Evolutionary conservation across 2,113 vertebrate genomes (phyloP).

Genomic region (Triplophysa rosa): DNA sequence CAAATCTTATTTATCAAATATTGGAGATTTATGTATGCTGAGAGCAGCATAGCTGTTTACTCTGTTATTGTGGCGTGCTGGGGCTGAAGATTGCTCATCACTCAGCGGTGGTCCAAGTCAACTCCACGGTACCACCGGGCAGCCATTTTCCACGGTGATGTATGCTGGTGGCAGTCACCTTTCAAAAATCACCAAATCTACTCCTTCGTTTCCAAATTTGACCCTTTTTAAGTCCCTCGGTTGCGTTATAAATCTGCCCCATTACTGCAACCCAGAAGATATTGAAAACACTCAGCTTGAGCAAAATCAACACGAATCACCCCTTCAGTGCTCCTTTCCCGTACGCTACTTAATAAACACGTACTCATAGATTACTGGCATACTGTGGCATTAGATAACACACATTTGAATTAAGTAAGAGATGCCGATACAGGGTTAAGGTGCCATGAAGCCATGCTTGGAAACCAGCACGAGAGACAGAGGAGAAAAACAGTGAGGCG

Average conservation of each 20-base stretch:
- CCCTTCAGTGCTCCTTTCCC: neutral
- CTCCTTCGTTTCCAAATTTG: constrained; percentile 57
- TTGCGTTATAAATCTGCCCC: constrained; percentile 58
- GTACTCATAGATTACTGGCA: constrained; percentile 1
- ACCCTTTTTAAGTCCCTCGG: constrained; percentile 64
- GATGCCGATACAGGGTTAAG: constrained; percentile 20
- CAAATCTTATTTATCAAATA: constrained; percentile 63
- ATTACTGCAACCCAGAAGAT: constrained; percentile 51
- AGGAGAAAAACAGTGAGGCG: constrained; percentile 25
- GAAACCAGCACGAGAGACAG: constrained; percentile 10
- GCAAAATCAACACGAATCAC: constrained; percentile 35
- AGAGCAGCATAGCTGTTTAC: constrained; percentile 27
- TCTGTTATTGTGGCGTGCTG: constrained; percentile 58
- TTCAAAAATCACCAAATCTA: constrained; percentile 43
- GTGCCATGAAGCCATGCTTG: constrained; percentile 11
- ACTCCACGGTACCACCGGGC: constrained; percentile 28
- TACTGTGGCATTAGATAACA: constrained; percentile 25
- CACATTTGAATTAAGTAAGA: constrained; percentile 21
- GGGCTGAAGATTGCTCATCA: constrained; percentile 59
- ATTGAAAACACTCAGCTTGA: constrained; percentile 44
- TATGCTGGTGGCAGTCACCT: constrained; percentile 35
- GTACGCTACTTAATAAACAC: neutral
- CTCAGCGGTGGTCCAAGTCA: constrained; percentile 33
- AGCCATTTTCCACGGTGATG: constrained; percentile 29
- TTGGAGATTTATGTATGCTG: constrained; percentile 41